A percentile compares a stretch with the other conserved stretches of the same genome.
Evolutionary conservation across 1,140 invertebrate species (phyloP).

Genomic region (Drosophila arawakana): DNA sequence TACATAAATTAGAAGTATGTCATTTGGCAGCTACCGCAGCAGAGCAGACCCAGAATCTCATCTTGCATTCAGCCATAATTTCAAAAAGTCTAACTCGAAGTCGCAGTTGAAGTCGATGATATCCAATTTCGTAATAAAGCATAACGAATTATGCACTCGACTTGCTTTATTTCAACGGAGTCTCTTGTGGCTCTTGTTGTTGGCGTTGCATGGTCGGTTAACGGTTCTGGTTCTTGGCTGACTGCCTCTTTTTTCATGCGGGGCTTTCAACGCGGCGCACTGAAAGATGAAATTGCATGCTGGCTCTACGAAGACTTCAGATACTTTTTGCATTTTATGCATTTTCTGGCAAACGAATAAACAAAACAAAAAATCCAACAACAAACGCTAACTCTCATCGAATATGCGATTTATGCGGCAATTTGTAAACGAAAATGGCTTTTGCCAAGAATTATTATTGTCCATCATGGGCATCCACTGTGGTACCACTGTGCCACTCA

Average conservation of each 20-base stretch:
- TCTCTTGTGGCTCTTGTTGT: slow-evolving; percentile 37
- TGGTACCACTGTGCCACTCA: not conserved
- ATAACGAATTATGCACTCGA: slow-evolving; percentile 83
- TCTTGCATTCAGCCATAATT: slow-evolving; percentile 67
- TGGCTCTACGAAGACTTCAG: slow-evolving; percentile 21
- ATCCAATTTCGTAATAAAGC: slow-evolving; percentile 83
- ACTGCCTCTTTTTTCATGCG: slow-evolving; percentile 35
- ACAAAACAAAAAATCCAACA: not conserved
- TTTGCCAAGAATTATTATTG: slow-evolving; percentile 83
- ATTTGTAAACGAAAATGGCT: slow-evolving; percentile 83
- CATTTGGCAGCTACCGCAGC: slow-evolving; percentile 72
- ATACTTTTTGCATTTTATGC: slow-evolving; percentile 66
- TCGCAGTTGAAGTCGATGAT: slow-evolving; percentile 63
- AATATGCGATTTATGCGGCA: slow-evolving; percentile 83
- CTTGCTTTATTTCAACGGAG: slow-evolving; percentile 75
- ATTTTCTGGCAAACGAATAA: slow-evolving; percentile 45
- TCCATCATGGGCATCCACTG: slow-evolving; percentile 61
- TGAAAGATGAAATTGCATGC: slow-evolving; percentile 67
- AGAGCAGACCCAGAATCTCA: slow-evolving; percentile 39
- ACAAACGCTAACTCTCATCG: slow-evolving; percentile 70
- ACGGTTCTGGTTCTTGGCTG: slow-evolving; percentile 66
- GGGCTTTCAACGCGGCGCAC: slow-evolving; percentile 17
- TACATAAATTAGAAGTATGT: slow-evolving; percentile 81
- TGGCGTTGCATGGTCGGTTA: slow-evolving; percentile 63
- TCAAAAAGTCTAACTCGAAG: slow-evolving; percentile 43